Evolutionary conservation across 2,113 vertebrate species (phyloP), one percentile per base, ranked within the genome.

Genomic region (Apodemus speciosus): DNA sequence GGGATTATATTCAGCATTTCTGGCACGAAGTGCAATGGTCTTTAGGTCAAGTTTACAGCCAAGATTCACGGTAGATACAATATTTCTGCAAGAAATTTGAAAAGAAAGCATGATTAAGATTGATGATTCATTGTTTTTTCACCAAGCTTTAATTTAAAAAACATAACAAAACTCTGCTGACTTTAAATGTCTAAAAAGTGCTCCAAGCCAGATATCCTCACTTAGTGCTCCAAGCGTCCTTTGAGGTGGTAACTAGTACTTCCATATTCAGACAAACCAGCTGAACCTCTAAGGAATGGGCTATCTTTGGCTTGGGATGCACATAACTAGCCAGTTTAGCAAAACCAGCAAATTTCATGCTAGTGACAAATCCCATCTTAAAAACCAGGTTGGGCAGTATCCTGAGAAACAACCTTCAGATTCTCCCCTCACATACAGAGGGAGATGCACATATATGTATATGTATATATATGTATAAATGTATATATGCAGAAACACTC

Each of bases 1-100:
- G 93, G 99, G 99, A 96, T 99, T 99, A 97, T 99, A 99, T 88
- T 99, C 99, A 94, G 99, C 99, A 98, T 99, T 99, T 98, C 99
- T 99, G 93, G 99, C 99, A 98, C 99, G 99, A 97, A 99, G 98
- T 38, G 99, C 99, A 96, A 99, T 99, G 9, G 99, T 99, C 98
- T 99, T 99, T 94, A 99, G 97, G 95, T 99, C 99, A 97, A 99
- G 98, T 98, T 99, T 99, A 98, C 99, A 99, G 91, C 99, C 99
- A 97, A 99, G 98, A 96, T 99, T 99, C 89, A 99, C 99, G 20
- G 99, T 99, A 35, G 99, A 99, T 53, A 99, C 99, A 90, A 99
- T 99, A 98, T 99, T 99, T 98, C 99, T 99, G 95, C 88, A 97
- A 95, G 89, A 27, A 94, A 96, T 95, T 83, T 46, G 93, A 71